Conservation (phyloP, 2,797 vertebrate genomes). For the Eremophila alpestris region DNA sequence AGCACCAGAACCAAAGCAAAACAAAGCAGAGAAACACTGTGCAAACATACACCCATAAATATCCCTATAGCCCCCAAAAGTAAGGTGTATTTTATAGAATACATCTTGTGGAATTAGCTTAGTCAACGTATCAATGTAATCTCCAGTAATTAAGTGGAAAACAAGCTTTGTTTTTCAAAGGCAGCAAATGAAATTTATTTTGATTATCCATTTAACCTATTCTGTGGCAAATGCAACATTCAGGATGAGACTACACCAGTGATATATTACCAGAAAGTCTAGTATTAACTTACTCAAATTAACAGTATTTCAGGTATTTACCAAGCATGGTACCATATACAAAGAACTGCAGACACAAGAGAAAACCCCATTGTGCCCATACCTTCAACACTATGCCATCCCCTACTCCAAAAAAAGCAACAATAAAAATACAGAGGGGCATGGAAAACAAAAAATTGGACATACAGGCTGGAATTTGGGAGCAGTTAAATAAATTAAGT, state of each 20-base stretch:
- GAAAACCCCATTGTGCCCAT: accelerated
- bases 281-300: neutral
- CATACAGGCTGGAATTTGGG: neutral
- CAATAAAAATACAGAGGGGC: neutral
- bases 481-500: neutral
- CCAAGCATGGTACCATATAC: neutral
- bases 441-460: neutral
- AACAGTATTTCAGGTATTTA: neutral
- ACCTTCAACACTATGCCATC: neutral
- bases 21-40: neutral
- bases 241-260: neutral
- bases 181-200: neutral
- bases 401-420: neutral
- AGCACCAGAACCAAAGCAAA: neutral
- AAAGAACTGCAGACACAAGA: neutral
- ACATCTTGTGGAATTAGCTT: neutral
- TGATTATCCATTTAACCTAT: neutral
- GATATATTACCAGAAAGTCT: neutral
- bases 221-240: neutral
- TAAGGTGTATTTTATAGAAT: neutral
- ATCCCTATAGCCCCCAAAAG: neutral
- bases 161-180: neutral
- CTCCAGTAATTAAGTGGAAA: neutral
- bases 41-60: neutral
- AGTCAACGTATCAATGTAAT: neutral